Evolutionary conservation across 2,113 vertebrate species (phyloP), one percentile per base, ranked within the genome.

Genomic region (Austrofundulus limnaeus): DNA sequence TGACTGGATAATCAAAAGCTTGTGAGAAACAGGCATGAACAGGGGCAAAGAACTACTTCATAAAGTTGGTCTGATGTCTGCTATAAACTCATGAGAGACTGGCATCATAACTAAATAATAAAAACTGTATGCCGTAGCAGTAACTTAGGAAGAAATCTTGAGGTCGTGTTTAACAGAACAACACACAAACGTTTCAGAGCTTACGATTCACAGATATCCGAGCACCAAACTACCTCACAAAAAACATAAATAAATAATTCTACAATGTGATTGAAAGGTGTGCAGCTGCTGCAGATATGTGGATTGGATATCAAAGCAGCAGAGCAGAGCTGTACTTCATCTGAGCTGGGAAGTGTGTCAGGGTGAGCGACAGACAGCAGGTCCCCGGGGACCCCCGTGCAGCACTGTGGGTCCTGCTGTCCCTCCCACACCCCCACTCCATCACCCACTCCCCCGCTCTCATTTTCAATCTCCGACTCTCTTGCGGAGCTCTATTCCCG

Each of bases 311-410:
- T 77, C 58, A 80, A 56, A 70, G 72, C 46, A 57, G 66, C 66
- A 68, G 67, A 85, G 61, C 28, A 0, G 21, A 73, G 74, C 75
- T 60, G 79, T 57, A 70, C 71, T 72, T 85, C 84, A 83, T 83
- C 80, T 66, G 78, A 78, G 74, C 61, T 2, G 11, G 54, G 71
- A 87, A 86, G 81, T 82, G 74, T 91, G 90, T 90, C 88, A 85
- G 41, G 63, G 82, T 72, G 81, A 84, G 64, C 42, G 75, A 85
- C 75, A 82, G 80, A 87, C 78, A 66, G 79, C 63, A 52, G 58
- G 61, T 84, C 79, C 66, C 86, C 16, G 1, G 60, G 63, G 77
- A 78, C n/a, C 70, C 75, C 53, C 5, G 56, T 54, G 68, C 66
- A 67, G 64, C 21, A 4, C 54, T 55, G 51, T 19, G 55, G 54